Base-by-base conservation (phyloP, 1,140 invertebrate species). In the Melipona quadrifasciata region DNA sequence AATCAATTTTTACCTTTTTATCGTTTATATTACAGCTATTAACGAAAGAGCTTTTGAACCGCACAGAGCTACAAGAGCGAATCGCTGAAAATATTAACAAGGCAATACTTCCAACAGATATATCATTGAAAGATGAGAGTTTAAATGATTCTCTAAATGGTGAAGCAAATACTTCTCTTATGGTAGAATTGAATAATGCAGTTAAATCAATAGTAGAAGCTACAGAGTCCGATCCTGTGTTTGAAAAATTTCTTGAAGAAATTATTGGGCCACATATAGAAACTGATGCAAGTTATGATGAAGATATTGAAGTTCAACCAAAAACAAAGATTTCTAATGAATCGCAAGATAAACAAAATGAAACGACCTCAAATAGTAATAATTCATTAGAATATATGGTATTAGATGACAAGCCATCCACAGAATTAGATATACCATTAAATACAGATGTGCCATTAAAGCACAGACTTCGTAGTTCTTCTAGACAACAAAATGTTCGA, bases 41-140 rank as follows among this genome's bases (percentile, higher is more conserved):
- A 47, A 93, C 92, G 14, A 94, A 93, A 89, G 92, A 94, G 82
- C 82, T 95, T 0, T 86, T 95, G 27, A 92, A 93, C 84, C 93
- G 94, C 73, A 93, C 89, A 24, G 94, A 95, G 80, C 79, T 95
- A n/a, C 95, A 95, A 87, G 93, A 95, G 86, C 90, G 91, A 77
- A 94, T 95, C 68, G 95, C 95, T 24, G 94, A 95, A 80, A 95
- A 95, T 86, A 95, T 95, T 34, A 95, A 95, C 73, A 94, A 93
- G 91, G 94, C 93, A 11, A 94, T 94, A 65, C 85, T 91, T 72
- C 90, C 92, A 57, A 82, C 88, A 17, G 92, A 93, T 51, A 53
- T 67, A n/a, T 86, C 86, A 21, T 27, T 75, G 1, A 93, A 86
- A 75, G 92, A 93, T 34, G 90, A 92, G 11, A 89, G 75, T 27